A percentile compares a stretch with the other conserved stretches of the same genome.
These are phyloP conservation scores for Connochaetes taurinus DNA, from an alignment of 2,113 vertebrate genomes.

Conservation along the genomic window DNA sequence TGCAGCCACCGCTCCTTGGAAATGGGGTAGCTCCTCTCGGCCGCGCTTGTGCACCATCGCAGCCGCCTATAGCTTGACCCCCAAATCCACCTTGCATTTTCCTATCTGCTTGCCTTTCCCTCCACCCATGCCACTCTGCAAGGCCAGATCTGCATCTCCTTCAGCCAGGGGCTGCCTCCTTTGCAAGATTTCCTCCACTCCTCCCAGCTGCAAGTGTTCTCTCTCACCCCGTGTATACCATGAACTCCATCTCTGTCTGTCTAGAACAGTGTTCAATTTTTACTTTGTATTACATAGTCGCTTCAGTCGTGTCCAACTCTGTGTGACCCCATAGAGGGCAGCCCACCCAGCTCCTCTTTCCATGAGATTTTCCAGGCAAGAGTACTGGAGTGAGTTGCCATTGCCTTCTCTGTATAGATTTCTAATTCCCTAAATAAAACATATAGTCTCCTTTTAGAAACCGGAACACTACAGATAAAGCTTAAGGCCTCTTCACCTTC, in stretches of 20 bases:
- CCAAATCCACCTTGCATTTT: background rate
- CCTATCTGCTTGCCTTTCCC: background rate
- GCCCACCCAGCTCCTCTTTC: too few relatives aligned
- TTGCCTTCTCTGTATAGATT: background rate
- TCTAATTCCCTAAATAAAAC: background rate
- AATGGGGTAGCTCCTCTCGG: too few relatives aligned
- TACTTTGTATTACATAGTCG: background rate
- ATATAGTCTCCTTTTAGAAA: background rate
- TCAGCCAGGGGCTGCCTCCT: background rate
- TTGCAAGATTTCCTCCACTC: fast-evolving
- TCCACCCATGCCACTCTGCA: background rate
- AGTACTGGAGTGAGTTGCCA: too few relatives aligned
- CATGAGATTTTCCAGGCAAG: too few relatives aligned
- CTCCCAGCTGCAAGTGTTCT: background rate
- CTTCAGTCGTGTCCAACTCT: too few relatives aligned
- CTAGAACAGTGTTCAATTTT: background rate
- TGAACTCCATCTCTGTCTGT: background rate
- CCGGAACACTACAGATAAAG: background rate
- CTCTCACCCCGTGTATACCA: background rate
- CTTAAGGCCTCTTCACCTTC: background rate
- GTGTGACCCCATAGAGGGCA: too few relatives aligned
- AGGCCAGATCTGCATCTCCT: background rate
- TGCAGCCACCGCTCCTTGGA: too few relatives aligned
- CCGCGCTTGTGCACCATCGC: too few relatives aligned
- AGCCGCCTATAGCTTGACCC: background rate